Percentiles rank a stretch among this genome's conserved stretches.
These are phyloP conservation scores for Thysanoteuthis rhombus DNA, from an alignment of 2,888 invertebrate species.

Conservation along the genomic window DNA sequence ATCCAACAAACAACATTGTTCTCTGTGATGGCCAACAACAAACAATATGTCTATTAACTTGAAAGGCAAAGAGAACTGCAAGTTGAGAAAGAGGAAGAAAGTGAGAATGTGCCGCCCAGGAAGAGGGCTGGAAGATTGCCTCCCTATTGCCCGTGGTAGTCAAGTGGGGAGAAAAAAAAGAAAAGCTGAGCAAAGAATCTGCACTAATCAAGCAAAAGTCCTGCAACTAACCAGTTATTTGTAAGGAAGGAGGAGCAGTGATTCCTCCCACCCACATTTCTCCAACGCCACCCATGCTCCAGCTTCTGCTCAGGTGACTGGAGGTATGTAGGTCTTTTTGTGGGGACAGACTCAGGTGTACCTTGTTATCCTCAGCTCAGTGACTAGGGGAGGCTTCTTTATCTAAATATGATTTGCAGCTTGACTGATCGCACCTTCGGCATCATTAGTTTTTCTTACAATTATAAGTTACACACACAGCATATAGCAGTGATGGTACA, in stretches of 20 bases:
- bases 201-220: slow-evolving; percentile 12
- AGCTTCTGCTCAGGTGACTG: not conserved
- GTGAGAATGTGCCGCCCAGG: not conserved
- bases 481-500: no score
- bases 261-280: no score
- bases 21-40: not conserved
- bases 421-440: not conserved
- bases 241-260: no score
- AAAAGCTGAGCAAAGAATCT: not conserved
- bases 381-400: not conserved
- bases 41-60: not conserved
- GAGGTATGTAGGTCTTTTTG: not conserved
- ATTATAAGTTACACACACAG: not conserved
- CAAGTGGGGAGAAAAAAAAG: not conserved
- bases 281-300: not conserved
- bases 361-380: not conserved
- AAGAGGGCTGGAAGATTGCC: not conserved
- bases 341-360: not conserved
- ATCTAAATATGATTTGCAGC: slow-evolving; percentile 12
- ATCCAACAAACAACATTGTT: not conserved
- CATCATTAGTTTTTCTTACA: no score
- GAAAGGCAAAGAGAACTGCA: not conserved
- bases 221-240: not conserved
- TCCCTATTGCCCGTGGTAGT: not conserved
- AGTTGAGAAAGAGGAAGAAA: not conserved